Base-by-base conservation (phyloP, 1,140 invertebrate species). In the Bombus huntii region DNA sequence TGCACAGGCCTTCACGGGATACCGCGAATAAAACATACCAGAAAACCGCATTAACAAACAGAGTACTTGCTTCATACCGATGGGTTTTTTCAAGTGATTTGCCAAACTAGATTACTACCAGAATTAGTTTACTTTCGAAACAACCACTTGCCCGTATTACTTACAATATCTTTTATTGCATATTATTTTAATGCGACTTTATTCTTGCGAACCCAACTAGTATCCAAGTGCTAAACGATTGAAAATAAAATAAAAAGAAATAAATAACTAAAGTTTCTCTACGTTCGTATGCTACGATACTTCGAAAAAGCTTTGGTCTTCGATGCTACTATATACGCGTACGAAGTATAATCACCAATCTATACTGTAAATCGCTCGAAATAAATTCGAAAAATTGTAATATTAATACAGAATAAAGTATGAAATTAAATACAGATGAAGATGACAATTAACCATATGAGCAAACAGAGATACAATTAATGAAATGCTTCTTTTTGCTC, bases 1-100 rank as follows among this genome's bases (percentile, higher is more conserved):
- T 98, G 97, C 97, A 97, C 96, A 95, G 97, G 96, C 96, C 97
- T 97, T 96, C 92, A 93, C 91, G 90, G 92, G 89, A 90, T 92
- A 94, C 92, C 89, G 92, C 88, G 90, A 87, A 93, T 93, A 93
- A 93, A 93, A 94, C 87, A 93, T 91, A 92, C 90, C 90, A 89
- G 92, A 94, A 92, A 91, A 90, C 53, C 84, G 87, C 72, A 91
- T 91, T 91, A 91, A 89, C 87, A 75, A 87, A 90, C 39, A 83
- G 8, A 78, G 62, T 77, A 88, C 47, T 88, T 39, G 57, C 39
- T 62, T 39, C 37, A 66, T 72, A 62, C 42, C 39, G 47, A 34
- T 53, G 57, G 47, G 13, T 81, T 76, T 34, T 82, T 25, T 88
- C 76, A 81, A 65, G n/a, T 81, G 10, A 74, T 34, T 59, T 8